Base-by-base conservation (phyloP, 2,113 vertebrate genomes). In the Microtus montanus region DNA sequence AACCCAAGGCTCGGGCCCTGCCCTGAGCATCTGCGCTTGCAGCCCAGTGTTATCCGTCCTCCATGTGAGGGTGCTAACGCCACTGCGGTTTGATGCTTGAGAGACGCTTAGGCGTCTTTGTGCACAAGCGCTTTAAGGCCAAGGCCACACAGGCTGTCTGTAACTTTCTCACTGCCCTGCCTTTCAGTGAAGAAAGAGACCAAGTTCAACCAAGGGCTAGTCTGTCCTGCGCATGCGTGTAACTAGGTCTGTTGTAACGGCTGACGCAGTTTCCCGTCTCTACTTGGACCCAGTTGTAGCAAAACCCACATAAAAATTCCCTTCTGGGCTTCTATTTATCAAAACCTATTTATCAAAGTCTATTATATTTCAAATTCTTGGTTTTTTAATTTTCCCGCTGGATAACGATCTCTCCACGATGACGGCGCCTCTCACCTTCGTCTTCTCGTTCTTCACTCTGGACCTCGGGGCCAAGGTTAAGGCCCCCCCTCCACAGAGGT, bases 151-250 rank as follows among this genome's bases (percentile, higher is more conserved):
- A 74, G 58, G 33, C 52, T 22, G 66, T 54, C n/a, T 47, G 14
- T n/a, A 54, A 82, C 38, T 77, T 73, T 17, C 17, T 15, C 64
- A 41, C 14, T 85, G 26, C 10, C 2, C 52, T 44, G 5, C 15
- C 1, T 38, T 44, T 58, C 73, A 41, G 26, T 20, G 52, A 63
- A 71, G 33, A 35, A 47, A 92, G 74, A 64, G n/a, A 38, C 7
- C 0, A 8, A 70, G 28, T 35, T 30, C 1, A 14, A 44, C 68
- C 33, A 13, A 1, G 20, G 66, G 52, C 28, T 74, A 26, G 1
- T 13, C 33, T 4, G 33, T 82, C 44, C 35, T n/a, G 20, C 1
- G 35, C 0, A 8, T n/a, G 26, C 5, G 22, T 0, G 4, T 41
- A 49, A 26, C 77, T 24, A 17, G 7, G 1, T 3, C 4, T 1